These are phyloP conservation scores for Hormaphis cornu DNA, from an alignment of 1,140 invertebrate genomes.

Conservation along the genomic window DNA sequence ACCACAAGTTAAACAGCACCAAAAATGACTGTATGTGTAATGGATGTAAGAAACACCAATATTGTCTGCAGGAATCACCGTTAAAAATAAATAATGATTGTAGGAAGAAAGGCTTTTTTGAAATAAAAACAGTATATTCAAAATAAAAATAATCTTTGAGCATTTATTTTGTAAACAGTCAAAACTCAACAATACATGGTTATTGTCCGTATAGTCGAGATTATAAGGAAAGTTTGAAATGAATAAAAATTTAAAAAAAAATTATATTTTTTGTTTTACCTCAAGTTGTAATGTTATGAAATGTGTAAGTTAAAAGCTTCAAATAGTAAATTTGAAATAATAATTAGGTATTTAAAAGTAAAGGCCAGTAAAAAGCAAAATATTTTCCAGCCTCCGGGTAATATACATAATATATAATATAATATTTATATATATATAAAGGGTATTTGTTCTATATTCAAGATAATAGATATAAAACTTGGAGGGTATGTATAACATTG, in stretches of 20 bases:
- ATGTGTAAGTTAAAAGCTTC: background rate
- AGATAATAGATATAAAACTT: background rate
- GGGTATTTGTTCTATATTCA: constrained; percentile 6
- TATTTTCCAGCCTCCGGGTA: background rate
- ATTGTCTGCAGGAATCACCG: no score
- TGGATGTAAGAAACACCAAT: no score
- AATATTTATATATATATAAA: background rate
- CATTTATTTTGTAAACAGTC: background rate
- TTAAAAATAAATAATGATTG: background rate
- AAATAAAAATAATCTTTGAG: constrained; percentile 1
- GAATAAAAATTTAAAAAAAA: background rate
- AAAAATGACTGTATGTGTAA: no score
- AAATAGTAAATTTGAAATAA: background rate
- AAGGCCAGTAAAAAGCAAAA: background rate
- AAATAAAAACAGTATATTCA: background rate
- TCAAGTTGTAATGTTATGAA: background rate
- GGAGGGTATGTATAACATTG: no score
- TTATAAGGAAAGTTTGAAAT: background rate
- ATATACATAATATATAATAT: background rate
- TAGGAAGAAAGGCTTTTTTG: background rate
- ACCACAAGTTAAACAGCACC: no score
- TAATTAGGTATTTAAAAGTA: no score
- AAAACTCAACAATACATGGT: no score
- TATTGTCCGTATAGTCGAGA: background rate
- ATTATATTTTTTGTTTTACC: no score